A percentile compares a stretch with the other conserved stretches of the same genome.
phyloP scores from a whole-genome alignment of 2,797 vertebrate species.

The Gymnothorax reevesii region DNA sequence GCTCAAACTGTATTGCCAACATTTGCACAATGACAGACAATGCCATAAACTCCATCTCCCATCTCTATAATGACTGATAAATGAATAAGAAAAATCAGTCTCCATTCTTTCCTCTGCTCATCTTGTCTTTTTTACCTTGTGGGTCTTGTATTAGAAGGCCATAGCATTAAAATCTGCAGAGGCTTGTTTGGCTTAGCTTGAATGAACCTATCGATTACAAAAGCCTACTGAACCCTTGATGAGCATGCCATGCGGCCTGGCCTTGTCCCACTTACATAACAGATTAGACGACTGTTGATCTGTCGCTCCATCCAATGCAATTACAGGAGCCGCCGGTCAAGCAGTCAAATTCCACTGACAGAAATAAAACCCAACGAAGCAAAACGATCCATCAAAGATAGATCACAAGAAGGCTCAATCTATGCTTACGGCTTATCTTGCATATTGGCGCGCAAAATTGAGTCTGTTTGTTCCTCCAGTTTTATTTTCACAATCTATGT shows the following conservation, averaged over 20 bases:
- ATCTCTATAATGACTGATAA: not conserved
- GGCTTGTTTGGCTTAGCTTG: not conserved
- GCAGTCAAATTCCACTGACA: not conserved
- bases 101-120: not conserved
- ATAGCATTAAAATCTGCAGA: not conserved
- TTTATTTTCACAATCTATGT: not conserved
- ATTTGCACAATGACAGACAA: not conserved
- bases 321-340: not conserved
- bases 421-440: not conserved
- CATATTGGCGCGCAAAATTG: not conserved
- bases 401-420: not conserved
- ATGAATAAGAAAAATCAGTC: not conserved
- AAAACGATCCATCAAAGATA: not conserved
- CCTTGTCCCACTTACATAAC: conserved; percentile 68
- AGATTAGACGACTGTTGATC: conserved; percentile 58
- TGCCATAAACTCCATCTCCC: not conserved
- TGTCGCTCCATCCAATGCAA: conserved; percentile 39
- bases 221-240: conserved; percentile 33
- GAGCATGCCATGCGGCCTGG: conserved; percentile 43
- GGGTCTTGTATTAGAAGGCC: not conserved
- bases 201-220: not conserved
- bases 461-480: not conserved
- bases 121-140: not conserved
- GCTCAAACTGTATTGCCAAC: not conserved
- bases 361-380: not conserved